A percentile compares a stretch with the other conserved stretches of the same genome.
Conservation (phyloP, 2,797 vertebrate species). For the Monodelphis domestica region DNA sequence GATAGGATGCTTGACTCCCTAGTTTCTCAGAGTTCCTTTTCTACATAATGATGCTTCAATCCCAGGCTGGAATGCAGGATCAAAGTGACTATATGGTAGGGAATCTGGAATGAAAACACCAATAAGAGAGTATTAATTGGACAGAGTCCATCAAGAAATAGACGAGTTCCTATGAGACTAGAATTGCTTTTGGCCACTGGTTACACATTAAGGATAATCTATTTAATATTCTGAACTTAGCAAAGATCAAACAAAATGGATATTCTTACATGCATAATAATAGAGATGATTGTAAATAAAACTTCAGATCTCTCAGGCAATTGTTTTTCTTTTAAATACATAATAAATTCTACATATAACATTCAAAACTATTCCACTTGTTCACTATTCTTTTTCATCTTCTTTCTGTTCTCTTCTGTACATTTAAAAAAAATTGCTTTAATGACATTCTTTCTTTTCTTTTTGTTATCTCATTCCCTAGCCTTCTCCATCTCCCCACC, state of each 20-base stretch:
- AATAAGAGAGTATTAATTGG: neutral
- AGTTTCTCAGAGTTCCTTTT: neutral
- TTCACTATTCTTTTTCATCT: neutral
- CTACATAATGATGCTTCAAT: neutral
- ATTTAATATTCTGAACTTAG: neutral
- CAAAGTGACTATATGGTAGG: neutral
- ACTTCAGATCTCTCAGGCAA: neutral
- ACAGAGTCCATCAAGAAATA: neutral
- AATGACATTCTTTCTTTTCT: neutral
- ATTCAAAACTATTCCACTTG: neutral
- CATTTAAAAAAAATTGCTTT: neutral
- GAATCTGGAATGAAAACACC: neutral
- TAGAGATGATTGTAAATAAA: neutral
- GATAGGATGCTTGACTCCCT: neutral
- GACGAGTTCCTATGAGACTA: neutral
- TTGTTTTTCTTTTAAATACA: neutral
- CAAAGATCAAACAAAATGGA: neutral
- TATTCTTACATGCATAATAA: neutral
- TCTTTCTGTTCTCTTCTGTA: neutral
- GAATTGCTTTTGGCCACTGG: neutral
- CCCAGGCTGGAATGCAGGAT: neutral
- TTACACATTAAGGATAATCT: neutral
- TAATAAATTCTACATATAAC: neutral
- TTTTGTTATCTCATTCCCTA: neutral
- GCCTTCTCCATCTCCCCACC: neutral